A percentile compares a stretch with the other conserved stretches of the same genome.
Conservation (phyloP, 2,888 invertebrate genomes). For the Apamea monoglypha region DNA sequence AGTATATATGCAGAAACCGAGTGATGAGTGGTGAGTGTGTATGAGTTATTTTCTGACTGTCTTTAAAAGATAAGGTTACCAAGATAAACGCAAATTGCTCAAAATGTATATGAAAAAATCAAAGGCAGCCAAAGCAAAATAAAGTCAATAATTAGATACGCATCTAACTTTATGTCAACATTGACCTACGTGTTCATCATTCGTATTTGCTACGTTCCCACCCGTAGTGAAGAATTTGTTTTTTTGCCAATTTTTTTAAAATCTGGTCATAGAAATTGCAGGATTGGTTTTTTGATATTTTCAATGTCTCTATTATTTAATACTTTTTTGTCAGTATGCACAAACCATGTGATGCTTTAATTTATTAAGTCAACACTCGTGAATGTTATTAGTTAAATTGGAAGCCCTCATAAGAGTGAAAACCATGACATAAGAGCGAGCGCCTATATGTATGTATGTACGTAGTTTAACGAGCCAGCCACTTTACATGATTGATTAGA, state of each 20-base stretch:
- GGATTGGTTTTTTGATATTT: not conserved
- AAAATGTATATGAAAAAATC: not conserved
- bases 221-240: not conserved
- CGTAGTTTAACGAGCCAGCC: conserved; percentile 47
- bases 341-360: not conserved
- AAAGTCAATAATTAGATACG: not conserved
- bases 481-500: conserved; percentile 58
- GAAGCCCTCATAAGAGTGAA: conserved; percentile 14
- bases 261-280: not conserved
- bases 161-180: conserved; percentile 14
- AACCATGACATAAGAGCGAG: conserved; percentile 47
- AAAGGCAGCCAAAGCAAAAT: not conserved
- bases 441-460: conserved; percentile 8
- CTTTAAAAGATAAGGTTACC: not conserved
- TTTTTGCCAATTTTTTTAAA: conserved; percentile 3
- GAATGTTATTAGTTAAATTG: conserved; percentile 25
- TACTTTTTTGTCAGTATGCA: not conserved
- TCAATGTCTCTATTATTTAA: not conserved
- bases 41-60: not conserved
- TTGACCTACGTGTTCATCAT: conserved; percentile 11
- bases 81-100: not conserved
- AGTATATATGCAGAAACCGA: not conserved
- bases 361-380: conserved; percentile 9
- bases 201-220: not conserved
- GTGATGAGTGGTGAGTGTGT: too few relatives aligned